Conservation (phyloP, 2,113 vertebrate genomes). For the Pavo muticus region DNA sequence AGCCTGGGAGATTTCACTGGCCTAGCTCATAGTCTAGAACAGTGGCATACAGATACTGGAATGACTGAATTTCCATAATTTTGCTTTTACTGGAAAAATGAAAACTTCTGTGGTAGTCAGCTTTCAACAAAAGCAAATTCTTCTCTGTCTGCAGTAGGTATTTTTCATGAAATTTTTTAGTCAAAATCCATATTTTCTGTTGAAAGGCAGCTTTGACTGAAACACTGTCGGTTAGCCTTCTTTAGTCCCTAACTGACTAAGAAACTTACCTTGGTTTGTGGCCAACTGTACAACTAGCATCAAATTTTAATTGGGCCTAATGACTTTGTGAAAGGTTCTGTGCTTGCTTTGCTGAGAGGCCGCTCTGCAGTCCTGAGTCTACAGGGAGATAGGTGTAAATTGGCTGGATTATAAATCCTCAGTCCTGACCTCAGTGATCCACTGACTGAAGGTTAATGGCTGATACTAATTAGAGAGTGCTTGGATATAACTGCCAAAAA, state of each 20-base stretch:
- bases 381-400: accelerated
- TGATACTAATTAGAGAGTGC: background rate
- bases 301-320: background rate
- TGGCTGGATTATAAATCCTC: background rate
- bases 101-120: background rate
- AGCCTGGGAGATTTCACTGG: background rate
- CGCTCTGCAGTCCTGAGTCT: background rate
- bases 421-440: background rate
- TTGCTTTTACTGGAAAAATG: background rate
- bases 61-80: background rate
- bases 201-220: background rate
- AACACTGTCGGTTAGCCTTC: background rate
- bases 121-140: background rate
- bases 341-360: background rate
- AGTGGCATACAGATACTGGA: background rate
- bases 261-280: background rate
- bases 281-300: background rate
- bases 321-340: background rate
- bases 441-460: background rate
- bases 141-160: background rate
- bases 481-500: background rate
- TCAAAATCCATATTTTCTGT: background rate
- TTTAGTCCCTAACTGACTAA: background rate
- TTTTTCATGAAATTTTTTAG: background rate
- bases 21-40: background rate